These are phyloP conservation scores for Dysmachus trigonus DNA, from an alignment of 2,888 invertebrate genomes.

Conservation along the genomic window DNA sequence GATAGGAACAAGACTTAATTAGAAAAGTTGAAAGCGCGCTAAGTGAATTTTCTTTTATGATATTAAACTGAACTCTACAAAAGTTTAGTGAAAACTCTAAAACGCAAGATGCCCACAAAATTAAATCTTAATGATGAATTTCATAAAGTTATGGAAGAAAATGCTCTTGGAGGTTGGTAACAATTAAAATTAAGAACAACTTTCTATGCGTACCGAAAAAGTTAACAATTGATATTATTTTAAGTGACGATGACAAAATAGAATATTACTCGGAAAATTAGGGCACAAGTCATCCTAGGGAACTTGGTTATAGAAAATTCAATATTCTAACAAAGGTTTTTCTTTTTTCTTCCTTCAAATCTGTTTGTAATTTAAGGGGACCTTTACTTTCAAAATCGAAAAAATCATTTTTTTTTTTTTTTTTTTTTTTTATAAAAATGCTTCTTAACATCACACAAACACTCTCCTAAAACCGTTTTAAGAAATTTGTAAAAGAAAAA, in stretches of 20 bases:
- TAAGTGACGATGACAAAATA: neutral
- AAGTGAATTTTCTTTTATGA: neutral
- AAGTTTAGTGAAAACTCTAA: neutral
- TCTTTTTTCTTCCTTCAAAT: too few species aligned
- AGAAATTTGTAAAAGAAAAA: too few species aligned
- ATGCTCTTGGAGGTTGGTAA: neutral
- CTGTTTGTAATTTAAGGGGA: too few species aligned
- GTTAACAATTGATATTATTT: neutral
- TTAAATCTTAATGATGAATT: neutral
- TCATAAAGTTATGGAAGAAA: neutral
- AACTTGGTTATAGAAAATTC: neutral
- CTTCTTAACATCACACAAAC: too few species aligned
- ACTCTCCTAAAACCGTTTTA: too few species aligned
- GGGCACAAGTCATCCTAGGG: neutral
- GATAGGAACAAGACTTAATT: neutral
- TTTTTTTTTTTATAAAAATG: too few species aligned
- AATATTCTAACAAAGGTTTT: neutral
- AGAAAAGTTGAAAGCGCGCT: neutral
- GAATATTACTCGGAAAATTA: neutral
- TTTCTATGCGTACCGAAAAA: neutral
- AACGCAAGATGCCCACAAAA: neutral
- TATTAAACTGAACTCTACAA: neutral
- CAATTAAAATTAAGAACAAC: neutral
- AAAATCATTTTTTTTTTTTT: too few species aligned
- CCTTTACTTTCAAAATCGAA: too few species aligned